Conservation (phyloP, 2,888 invertebrate genomes). For the Unio delphinus region DNA sequence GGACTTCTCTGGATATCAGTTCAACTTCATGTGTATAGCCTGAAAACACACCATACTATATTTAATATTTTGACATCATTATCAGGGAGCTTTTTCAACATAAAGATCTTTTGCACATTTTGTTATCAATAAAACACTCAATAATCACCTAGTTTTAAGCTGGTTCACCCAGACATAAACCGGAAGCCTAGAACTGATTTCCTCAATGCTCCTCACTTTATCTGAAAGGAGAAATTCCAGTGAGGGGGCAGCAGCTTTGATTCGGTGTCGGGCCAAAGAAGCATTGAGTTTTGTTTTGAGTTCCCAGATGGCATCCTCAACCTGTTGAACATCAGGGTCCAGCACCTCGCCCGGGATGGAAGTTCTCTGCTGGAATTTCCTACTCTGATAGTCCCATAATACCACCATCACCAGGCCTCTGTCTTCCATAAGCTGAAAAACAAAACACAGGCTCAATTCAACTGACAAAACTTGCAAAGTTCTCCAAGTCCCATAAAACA, state of each 20-base stretch:
- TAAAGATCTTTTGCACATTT: neutral
- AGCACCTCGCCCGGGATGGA: conserved; percentile 44
- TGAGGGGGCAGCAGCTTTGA: conserved; percentile 59
- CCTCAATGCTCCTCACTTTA: conserved; percentile 58
- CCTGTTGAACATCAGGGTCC: conserved; percentile 41
- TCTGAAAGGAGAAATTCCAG: conserved; percentile 66
- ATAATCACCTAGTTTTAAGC: conserved; percentile 58
- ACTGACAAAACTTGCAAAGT: conserved; percentile 63
- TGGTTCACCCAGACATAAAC: conserved; percentile 67
- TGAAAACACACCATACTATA: too few species aligned
- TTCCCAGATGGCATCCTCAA: conserved; percentile 63
- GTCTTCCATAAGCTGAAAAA: conserved; percentile 55
- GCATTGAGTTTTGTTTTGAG: conserved; percentile 64
- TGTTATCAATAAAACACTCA: conserved; percentile 1
- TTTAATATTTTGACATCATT: too few species aligned
- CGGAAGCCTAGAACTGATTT: conserved; percentile 54
- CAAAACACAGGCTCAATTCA: conserved; percentile 13
- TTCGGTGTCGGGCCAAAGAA: conserved; percentile 64
- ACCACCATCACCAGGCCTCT: conserved; percentile 61
- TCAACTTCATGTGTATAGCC: too few species aligned
- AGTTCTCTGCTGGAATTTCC: conserved; percentile 65
- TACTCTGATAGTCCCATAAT: conserved; percentile 64
- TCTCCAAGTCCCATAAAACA: conserved; percentile 65
- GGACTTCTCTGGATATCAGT: too few species aligned
- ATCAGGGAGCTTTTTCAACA: neutral